Conservation (phyloP, 2,113 vertebrate genomes). For the Rallus limicola region DNA sequence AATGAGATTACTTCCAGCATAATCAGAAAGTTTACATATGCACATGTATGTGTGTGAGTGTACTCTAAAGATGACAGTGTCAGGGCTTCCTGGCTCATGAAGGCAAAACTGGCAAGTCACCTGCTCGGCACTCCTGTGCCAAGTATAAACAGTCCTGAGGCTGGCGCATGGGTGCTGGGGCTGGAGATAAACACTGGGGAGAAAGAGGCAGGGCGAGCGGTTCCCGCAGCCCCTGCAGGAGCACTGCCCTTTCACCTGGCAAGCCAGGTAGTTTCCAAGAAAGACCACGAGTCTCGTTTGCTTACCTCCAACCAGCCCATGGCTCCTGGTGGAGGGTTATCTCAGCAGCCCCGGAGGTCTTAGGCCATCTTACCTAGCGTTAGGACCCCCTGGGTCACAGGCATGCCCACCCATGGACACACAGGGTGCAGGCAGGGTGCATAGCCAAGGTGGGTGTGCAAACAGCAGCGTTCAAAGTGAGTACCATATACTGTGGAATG, state of each 20-base stretch:
- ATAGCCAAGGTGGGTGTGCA: background rate
- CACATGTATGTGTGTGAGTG: background rate
- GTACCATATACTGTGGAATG: background rate
- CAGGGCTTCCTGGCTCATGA: background rate
- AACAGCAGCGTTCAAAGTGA: background rate
- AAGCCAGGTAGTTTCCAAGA: constrained; percentile 52
- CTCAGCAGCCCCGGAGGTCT: background rate
- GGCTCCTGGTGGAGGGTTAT: background rate
- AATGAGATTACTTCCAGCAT: background rate
- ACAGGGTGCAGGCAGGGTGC: background rate
- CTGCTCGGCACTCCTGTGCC: constrained; percentile 54
- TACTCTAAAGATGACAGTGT: background rate
- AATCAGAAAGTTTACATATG: background rate
- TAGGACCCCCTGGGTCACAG: rapidly evolving
- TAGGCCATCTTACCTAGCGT: rapidly evolving
- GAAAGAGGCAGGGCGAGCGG: background rate
- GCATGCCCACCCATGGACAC: rapidly evolving
- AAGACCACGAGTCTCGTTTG: background rate
- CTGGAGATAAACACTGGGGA: background rate
- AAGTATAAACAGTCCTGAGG: background rate
- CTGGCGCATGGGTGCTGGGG: background rate
- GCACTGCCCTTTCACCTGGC: constrained; percentile 10
- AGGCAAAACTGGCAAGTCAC: background rate
- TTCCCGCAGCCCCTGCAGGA: background rate
- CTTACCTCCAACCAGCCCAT: background rate